A percentile compares a stretch with the other conserved stretches of the same genome.
Evolutionary conservation across 92 coral and sea anemone genomes (phyloP).

Genomic region (Zoanthus sansibaricus): DNA sequence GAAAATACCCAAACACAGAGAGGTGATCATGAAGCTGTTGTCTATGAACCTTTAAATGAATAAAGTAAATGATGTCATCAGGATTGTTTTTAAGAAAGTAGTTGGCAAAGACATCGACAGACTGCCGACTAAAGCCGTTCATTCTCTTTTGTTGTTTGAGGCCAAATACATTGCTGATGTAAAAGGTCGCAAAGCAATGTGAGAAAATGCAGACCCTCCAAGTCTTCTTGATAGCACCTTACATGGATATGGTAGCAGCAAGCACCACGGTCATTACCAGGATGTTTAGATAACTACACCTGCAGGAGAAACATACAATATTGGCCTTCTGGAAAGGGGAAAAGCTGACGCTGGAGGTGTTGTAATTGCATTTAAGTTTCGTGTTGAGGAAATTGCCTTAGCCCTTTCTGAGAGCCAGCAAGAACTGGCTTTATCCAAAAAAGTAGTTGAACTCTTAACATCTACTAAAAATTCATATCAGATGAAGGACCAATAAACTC

Average conservation of each 20-base stretch:
- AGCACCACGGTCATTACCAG: conserved; percentile 53
- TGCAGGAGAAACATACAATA: conserved; percentile 48
- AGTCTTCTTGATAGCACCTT: conserved; percentile 44
- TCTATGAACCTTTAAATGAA: conserved; percentile 56
- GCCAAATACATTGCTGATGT: conserved; percentile 51
- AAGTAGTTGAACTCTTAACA: conserved; percentile 53
- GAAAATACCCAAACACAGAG: conserved; percentile 54
- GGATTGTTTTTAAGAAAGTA: conserved; percentile 28
- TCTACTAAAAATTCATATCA: conserved; percentile 44
- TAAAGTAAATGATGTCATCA: conserved; percentile 55
- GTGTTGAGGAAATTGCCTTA: conserved; percentile 51
- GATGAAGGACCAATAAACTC: conserved; percentile 37
- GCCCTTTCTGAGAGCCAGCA: conserved; percentile 25
- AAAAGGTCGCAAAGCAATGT: conserved; percentile 54
- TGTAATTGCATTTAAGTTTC: conserved; percentile 38
- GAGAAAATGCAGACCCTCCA: conserved; percentile 18
- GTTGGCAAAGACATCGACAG: conserved; percentile 46
- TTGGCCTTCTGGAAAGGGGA: conserved; percentile 58
- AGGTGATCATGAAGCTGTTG: conserved; percentile 45
- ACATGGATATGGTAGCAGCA: conserved; percentile 54
- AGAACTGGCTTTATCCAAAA: conserved; percentile 9
- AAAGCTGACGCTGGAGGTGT: conserved; percentile 50
- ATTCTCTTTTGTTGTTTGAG: conserved; percentile 52
- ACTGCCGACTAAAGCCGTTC: conserved; percentile 57
- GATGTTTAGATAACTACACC: conserved; percentile 53